Evolutionary conservation across 2,113 vertebrate species (phyloP).

Genomic region (Gallinago undulata): DNA sequence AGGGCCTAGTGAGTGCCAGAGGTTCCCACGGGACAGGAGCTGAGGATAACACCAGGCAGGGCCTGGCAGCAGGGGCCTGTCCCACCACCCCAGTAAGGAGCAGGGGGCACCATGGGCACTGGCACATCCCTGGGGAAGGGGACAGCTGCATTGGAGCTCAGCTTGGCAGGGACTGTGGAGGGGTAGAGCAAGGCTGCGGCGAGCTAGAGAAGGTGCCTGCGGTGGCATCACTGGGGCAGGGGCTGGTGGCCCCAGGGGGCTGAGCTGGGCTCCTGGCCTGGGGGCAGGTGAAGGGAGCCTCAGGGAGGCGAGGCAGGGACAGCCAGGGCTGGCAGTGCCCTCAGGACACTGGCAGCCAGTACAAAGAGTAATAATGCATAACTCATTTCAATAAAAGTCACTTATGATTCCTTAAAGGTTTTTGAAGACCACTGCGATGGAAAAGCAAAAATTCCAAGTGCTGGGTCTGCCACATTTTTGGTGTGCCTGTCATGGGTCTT

Average conservation of each 20-base stretch:
- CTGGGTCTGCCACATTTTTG: background rate
- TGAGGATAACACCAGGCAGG: background rate
- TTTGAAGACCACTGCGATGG: background rate
- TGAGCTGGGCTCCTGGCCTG: background rate
- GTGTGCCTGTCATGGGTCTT: background rate
- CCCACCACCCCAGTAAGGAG: background rate
- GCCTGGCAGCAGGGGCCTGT: background rate
- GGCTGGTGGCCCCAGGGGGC: too few species aligned
- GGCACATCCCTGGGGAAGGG: background rate
- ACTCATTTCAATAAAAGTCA: background rate
- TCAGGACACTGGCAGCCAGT: background rate
- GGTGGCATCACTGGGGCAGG: background rate
- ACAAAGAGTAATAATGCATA: background rate
- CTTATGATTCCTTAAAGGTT: background rate
- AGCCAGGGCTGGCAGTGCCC: background rate
- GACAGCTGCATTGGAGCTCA: accelerated
- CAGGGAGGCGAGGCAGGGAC: background rate
- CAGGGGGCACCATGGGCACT: background rate
- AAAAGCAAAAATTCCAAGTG: background rate
- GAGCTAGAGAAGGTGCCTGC: background rate
- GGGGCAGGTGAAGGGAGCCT: background rate
- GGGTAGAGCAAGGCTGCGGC: background rate
- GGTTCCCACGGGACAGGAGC: background rate
- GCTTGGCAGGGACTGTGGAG: background rate
- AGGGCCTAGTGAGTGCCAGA: accelerated